Conservation (phyloP, 1,140 invertebrate genomes). For the Musca domestica region DNA sequence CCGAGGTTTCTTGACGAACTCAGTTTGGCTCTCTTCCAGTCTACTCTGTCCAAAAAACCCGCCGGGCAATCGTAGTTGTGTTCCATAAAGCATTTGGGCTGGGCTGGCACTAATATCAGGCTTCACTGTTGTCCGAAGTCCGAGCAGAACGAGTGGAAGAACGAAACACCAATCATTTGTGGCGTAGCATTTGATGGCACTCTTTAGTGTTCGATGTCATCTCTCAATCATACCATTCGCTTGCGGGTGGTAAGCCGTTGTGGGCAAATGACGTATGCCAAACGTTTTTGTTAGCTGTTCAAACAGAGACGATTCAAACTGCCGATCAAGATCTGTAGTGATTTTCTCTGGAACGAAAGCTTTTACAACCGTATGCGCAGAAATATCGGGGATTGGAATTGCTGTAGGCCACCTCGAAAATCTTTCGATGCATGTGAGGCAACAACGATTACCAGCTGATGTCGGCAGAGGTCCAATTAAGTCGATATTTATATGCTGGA, state of each 20-base stretch:
- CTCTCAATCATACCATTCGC: slow-evolving; percentile 49
- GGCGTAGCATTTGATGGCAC: slow-evolving; percentile 31
- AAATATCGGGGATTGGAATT: slow-evolving; percentile 38
- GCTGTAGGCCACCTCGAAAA: slow-evolving; percentile 50
- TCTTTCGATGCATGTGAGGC: slow-evolving; percentile 28
- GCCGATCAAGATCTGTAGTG: slow-evolving; percentile 42
- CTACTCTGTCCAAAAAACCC: neutral
- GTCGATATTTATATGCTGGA: slow-evolving; percentile 7
- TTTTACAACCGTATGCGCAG: slow-evolving; percentile 23
- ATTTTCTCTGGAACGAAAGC: slow-evolving; percentile 32
- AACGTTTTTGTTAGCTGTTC: slow-evolving; percentile 24
- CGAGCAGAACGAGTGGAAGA: neutral
- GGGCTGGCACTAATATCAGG: neutral
- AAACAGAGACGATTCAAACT: slow-evolving; percentile 45
- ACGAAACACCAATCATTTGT: neutral
- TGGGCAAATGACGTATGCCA: slow-evolving; percentile 32
- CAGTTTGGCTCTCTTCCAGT: neutral
- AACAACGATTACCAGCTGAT: slow-evolving; percentile 41
- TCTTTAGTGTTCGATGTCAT: slow-evolving; percentile 53
- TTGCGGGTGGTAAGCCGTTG: slow-evolving; percentile 50
- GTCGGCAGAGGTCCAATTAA: slow-evolving; percentile 24
- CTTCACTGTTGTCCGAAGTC: neutral
- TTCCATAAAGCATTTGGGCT: neutral
- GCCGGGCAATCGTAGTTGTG: neutral
- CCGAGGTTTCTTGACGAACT: neutral